A percentile compares a stretch with the other conserved stretches of the same genome.
phyloP scores from a whole-genome alignment of 1,140 invertebrate species.

The Drosophila malerkotliana region DNA sequence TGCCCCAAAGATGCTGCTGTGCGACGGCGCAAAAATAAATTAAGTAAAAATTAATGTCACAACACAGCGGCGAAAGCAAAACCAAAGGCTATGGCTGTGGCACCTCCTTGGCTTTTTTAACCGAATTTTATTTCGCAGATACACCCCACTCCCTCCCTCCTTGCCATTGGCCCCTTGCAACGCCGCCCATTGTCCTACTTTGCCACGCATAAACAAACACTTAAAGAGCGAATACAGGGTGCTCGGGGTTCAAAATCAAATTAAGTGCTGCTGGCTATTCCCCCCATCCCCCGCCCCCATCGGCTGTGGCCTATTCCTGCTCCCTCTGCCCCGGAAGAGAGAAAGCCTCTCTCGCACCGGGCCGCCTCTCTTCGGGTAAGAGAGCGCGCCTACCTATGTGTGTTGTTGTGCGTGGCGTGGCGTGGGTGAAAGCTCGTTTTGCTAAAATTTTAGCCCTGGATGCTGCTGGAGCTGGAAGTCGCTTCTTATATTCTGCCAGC shows the following conservation, averaged over 20 bases:
- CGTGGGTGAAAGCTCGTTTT: constrained; percentile 64
- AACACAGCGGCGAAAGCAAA: constrained; percentile 33
- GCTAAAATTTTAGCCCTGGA: constrained; percentile 72
- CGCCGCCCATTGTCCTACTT: constrained; percentile 25
- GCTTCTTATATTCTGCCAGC: constrained; percentile 9
- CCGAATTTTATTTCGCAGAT: constrained; percentile 78
- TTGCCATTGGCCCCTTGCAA: background rate
- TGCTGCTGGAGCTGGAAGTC: constrained; percentile 75
- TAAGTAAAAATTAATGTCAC: constrained; percentile 82
- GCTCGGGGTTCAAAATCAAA: constrained; percentile 56
- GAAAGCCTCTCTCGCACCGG: constrained; percentile 3
- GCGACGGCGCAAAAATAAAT: constrained; percentile 82
- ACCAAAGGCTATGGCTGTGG: constrained; percentile 1
- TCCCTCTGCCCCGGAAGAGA: constrained; percentile 36
- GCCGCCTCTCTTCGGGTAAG: constrained; percentile 10
- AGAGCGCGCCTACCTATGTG: constrained; percentile 20
- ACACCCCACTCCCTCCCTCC: constrained; percentile 4
- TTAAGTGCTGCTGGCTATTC: constrained; percentile 58
- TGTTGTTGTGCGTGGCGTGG: constrained; percentile 2
- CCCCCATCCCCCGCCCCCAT: background rate
- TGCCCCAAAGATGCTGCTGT: constrained; percentile 50
- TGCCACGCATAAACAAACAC: constrained; percentile 78
- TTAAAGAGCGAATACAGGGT: constrained; percentile 71
- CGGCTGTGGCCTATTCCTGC: background rate
- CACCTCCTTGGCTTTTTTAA: constrained; percentile 57